Conservation (phyloP, 1,140 invertebrate genomes). For the Euschistus heros region DNA sequence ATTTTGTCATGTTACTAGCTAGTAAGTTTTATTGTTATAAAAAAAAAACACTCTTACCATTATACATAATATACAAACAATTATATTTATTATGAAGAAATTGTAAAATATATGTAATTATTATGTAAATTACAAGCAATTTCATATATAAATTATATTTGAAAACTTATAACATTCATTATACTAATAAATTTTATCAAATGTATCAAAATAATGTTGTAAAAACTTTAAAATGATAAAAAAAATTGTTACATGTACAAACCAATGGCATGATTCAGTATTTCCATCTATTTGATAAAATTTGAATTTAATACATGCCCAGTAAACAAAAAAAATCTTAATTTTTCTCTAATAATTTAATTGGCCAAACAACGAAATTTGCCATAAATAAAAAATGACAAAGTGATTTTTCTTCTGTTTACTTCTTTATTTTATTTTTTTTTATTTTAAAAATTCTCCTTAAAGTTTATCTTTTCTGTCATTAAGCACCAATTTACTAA, state of each 20-base stretch:
- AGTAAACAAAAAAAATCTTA: neutral
- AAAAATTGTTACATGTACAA: constrained; percentile 4
- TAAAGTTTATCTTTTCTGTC: no score
- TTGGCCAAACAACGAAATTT: constrained; percentile 23
- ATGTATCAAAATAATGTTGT: constrained; percentile 18
- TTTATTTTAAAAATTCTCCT: constrained; percentile 5
- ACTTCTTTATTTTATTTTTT: neutral
- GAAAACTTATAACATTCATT: constrained; percentile 21
- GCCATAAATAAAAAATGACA: constrained; percentile 17
- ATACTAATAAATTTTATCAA: constrained; percentile 14
- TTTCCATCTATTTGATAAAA: neutral
- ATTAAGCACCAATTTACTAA: no score
- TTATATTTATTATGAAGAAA: constrained; percentile 25
- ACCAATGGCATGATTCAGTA: neutral
- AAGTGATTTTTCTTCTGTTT: constrained; percentile 12
- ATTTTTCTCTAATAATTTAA: constrained; percentile 16
- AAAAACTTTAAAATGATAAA: constrained; percentile 5
- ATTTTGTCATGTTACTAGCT: constrained; percentile 7
- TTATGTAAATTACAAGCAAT: constrained; percentile 23
- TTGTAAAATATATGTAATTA: constrained; percentile 26
- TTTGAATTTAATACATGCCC: constrained; percentile 6
- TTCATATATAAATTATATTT: constrained; percentile 26
- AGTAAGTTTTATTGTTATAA: constrained; percentile 10
- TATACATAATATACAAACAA: constrained; percentile 20
- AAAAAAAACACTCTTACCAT: constrained; percentile 1